phyloP scores from a whole-genome alignment of 2,888 invertebrate genomes.

The Bombylius discolor region DNA sequence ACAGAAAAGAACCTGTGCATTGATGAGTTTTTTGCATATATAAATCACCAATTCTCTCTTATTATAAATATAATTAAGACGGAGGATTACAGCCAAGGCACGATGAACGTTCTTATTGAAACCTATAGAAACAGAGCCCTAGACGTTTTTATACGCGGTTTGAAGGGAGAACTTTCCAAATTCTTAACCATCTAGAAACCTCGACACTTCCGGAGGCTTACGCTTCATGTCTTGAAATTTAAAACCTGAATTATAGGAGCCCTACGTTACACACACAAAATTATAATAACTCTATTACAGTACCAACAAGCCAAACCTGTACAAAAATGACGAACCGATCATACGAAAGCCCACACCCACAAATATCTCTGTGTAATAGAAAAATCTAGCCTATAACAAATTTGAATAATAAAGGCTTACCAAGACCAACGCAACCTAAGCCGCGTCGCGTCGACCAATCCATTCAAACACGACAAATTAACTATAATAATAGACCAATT shows the following conservation, averaged over 20 bases:
- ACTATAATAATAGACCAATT: no score
- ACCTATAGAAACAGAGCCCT: constrained; percentile 15
- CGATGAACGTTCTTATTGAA: constrained; percentile 10
- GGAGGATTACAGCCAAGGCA: constrained; percentile 13
- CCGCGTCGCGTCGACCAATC: no score
- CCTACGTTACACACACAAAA: background rate
- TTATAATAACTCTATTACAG: background rate
- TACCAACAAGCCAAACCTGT: background rate
- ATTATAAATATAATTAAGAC: constrained; percentile 16
- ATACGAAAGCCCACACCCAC: background rate
- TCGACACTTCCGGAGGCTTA: constrained; percentile 9
- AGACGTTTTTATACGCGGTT: constrained; percentile 14
- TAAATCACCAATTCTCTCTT: constrained; percentile 8
- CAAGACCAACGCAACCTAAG: background rate
- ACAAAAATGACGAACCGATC: background rate
- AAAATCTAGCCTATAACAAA: background rate
- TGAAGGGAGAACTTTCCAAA: constrained; percentile 4
- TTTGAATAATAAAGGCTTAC: background rate
- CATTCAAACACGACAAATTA: no score
- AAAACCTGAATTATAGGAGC: constrained; percentile 7
- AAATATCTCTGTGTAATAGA: background rate
- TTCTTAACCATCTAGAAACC: constrained; percentile 6
- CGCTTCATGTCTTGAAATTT: constrained; percentile 10
- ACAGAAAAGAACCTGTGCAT: background rate
- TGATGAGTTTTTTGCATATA: constrained; percentile 5